Evolutionary conservation across 1,140 invertebrate species (phyloP).

Genomic region (Euura saliciscinereae): DNA sequence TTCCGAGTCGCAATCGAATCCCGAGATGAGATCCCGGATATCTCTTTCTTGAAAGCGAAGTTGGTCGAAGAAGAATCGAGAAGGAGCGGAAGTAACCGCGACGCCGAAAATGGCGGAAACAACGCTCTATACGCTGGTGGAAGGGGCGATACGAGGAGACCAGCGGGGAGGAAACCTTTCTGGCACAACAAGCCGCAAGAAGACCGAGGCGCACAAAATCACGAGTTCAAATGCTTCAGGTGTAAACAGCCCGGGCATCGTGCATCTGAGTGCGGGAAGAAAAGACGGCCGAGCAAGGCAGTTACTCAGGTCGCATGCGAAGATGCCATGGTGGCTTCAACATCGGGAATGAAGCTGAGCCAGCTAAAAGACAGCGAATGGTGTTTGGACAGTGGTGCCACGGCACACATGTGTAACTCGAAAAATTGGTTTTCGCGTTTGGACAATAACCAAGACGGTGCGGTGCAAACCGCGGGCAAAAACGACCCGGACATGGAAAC

Average conservation of each 20-base stretch:
- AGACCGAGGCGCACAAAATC: too few species aligned
- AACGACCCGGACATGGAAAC: background rate
- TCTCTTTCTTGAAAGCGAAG: conserved; percentile 14
- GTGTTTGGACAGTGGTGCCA: conserved; percentile 46
- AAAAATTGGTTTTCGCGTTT: background rate
- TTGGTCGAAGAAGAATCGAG: conserved; percentile 12
- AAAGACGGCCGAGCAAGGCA: too few species aligned
- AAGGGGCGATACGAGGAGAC: background rate
- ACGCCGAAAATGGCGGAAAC: background rate
- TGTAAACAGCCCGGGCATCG: too few species aligned
- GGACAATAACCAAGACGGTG: background rate
- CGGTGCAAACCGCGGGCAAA: background rate
- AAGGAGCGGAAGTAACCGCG: conserved; percentile 13
- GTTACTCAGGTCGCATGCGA: too few species aligned
- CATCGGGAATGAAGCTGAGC: too few species aligned
- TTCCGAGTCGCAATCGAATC: conserved; percentile 13
- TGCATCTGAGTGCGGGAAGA: background rate
- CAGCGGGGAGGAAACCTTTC: background rate
- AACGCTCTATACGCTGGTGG: too few species aligned
- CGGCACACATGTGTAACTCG: conserved; percentile 35
- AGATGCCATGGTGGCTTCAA: too few species aligned
- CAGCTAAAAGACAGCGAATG: conserved; percentile 34
- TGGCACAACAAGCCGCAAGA: background rate
- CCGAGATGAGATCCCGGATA: background rate
- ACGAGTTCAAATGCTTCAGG: too few species aligned